phyloP scores from a whole-genome alignment of 2,797 vertebrate species.

The Gallinago nigripennis region DNA sequence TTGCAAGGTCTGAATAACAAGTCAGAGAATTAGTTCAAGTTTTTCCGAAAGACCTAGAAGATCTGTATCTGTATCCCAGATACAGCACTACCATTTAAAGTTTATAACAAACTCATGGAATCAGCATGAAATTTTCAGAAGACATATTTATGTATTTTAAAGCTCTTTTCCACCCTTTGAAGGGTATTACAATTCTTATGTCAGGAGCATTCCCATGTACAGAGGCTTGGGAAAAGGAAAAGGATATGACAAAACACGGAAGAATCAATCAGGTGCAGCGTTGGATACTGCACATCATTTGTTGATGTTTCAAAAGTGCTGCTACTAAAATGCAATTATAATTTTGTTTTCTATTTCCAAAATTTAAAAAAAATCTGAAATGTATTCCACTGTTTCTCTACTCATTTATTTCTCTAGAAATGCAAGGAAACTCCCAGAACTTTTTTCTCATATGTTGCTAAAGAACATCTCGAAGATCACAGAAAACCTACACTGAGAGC shows the following conservation, averaged over 20 bases:
- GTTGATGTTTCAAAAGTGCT: background rate
- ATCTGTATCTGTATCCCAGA: background rate
- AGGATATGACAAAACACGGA: background rate
- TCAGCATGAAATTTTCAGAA: background rate
- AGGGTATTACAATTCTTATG: background rate
- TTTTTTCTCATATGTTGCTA: background rate
- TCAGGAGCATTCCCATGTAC: background rate
- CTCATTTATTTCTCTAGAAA: background rate
- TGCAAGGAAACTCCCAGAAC: background rate
- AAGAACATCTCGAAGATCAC: background rate
- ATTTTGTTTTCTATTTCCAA: background rate
- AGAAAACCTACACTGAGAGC: background rate
- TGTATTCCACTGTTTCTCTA: background rate
- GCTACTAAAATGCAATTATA: background rate
- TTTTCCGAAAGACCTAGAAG: background rate
- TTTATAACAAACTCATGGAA: background rate
- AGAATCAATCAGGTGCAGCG: fast-evolving
- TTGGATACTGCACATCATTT: background rate
- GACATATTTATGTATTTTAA: background rate
- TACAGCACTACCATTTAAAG: background rate
- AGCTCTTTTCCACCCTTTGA: background rate
- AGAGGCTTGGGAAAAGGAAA: background rate
- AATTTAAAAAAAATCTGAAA: background rate
- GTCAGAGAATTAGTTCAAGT: background rate
- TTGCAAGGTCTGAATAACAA: background rate